Conservation (phyloP, 2,113 vertebrate genomes). For the Alaudala cheleensis region DNA sequence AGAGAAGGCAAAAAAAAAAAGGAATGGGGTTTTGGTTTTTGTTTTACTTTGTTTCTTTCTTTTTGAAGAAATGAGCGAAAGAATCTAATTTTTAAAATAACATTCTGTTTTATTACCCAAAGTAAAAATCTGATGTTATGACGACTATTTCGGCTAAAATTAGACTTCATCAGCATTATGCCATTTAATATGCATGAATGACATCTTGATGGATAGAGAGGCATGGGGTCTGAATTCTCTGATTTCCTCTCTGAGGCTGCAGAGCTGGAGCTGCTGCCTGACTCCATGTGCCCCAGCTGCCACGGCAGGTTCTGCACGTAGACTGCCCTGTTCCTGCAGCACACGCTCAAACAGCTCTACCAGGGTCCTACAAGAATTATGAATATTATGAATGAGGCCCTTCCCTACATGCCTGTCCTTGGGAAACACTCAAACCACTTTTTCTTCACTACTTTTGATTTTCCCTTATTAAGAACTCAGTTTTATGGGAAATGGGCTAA, state of each 20-base stretch:
- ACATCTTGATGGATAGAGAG: constrained; percentile 14
- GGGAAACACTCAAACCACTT: neutral
- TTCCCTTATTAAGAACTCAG: neutral
- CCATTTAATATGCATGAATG: neutral
- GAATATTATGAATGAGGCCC: neutral
- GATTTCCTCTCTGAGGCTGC: neutral
- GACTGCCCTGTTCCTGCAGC: neutral
- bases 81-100: neutral
- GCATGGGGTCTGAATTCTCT: constrained; percentile 20
- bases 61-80: neutral
- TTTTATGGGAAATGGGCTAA: neutral
- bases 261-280: neutral
- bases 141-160: constrained; percentile 7
- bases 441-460: neutral
- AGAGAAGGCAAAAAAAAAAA: neutral
- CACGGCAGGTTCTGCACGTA: constrained; percentile 28
- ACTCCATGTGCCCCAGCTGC: constrained; percentile 7
- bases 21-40: neutral
- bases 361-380: neutral
- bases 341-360: neutral
- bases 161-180: neutral
- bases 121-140: neutral
- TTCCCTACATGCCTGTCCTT: neutral
- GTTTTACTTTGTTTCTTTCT: neutral
- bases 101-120: neutral